These are phyloP conservation scores for Neomicropteryx cornuta DNA, from an alignment of 1,140 invertebrate species.

Conservation along the genomic window DNA sequence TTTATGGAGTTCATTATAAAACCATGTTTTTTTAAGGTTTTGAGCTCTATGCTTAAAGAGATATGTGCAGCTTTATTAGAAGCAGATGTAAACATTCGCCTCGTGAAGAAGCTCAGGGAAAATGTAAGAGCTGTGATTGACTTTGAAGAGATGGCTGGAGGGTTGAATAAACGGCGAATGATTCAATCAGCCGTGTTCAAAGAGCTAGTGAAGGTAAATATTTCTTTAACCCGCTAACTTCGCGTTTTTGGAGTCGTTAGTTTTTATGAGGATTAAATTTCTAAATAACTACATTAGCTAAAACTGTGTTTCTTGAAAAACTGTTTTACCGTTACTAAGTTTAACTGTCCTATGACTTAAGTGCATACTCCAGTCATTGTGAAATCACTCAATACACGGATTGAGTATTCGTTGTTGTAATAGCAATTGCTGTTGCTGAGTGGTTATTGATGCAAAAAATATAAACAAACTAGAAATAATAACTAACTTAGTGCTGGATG, in stretches of 20 bases:
- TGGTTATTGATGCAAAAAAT: too few relatives aligned
- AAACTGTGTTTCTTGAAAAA: slow-evolving; percentile 5
- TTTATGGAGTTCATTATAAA: slow-evolving; percentile 9
- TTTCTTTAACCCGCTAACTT: slow-evolving; percentile 1
- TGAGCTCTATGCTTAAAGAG: slow-evolving; percentile 99
- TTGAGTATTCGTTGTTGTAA: too few relatives aligned
- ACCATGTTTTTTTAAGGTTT: slow-evolving; percentile 51
- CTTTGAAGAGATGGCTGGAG: slow-evolving; percentile 99
- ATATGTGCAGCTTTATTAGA: slow-evolving; percentile 95
- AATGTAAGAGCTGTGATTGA: slow-evolving; percentile 98
- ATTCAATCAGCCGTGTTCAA: slow-evolving; percentile 99
- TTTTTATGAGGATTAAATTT: too few relatives aligned
- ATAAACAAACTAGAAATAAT: too few relatives aligned
- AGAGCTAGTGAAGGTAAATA: slow-evolving; percentile 87
- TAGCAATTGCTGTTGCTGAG: too few relatives aligned
- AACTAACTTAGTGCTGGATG: too few relatives aligned
- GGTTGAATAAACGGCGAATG: slow-evolving; percentile 96
- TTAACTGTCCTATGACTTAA: too few relatives aligned
- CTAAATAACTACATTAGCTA: not conserved
- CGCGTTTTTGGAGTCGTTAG: slow-evolving; percentile 4
- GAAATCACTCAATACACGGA: too few relatives aligned
- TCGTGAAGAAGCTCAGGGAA: slow-evolving; percentile 93
- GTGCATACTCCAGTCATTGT: too few relatives aligned
- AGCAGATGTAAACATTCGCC: slow-evolving; percentile 96
- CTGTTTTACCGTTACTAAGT: too few relatives aligned